Percentiles rank a stretch among this genome's conserved stretches.
These are phyloP conservation scores for Saccopteryx bilineata DNA, from an alignment of 2,113 vertebrate genomes.

Conservation along the genomic window DNA sequence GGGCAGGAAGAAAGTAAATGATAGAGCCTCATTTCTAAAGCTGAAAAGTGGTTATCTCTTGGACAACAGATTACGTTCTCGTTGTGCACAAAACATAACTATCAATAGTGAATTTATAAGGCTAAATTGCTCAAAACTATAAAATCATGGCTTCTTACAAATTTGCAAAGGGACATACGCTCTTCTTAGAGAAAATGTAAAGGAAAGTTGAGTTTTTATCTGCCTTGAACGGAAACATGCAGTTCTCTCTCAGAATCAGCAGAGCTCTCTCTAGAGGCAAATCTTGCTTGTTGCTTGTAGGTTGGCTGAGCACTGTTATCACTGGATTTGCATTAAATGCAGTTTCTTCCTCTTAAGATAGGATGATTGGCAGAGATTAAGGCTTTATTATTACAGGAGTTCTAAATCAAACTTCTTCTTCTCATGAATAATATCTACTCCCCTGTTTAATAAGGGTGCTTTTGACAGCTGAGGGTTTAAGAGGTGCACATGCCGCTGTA, in stretches of 20 bases:
- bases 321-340: slow-evolving; percentile 67
- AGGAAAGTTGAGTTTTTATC: background rate
- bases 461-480: slow-evolving; percentile 63
- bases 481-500: background rate
- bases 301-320: slow-evolving; percentile 54
- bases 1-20: background rate
- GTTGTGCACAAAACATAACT: background rate
- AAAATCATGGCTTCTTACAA: background rate
- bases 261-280: background rate
- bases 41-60: background rate
- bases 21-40: background rate
- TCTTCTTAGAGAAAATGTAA: background rate
- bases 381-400: background rate
- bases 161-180: background rate
- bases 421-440: slow-evolving; percentile 61
- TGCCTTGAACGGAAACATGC: background rate
- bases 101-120: background rate
- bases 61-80: background rate
- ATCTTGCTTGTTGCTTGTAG: background rate
- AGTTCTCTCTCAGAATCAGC: background rate
- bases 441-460: slow-evolving; percentile 72
- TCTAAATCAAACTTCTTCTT: slow-evolving; percentile 54
- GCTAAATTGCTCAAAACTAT: background rate
- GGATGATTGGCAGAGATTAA: slow-evolving; percentile 71
- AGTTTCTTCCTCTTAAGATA: slow-evolving; percentile 55